A percentile compares a stretch with the other conserved stretches of the same genome.
Evolutionary conservation across 2,888 invertebrate species (phyloP).

Genomic region (Unio delphinus): DNA sequence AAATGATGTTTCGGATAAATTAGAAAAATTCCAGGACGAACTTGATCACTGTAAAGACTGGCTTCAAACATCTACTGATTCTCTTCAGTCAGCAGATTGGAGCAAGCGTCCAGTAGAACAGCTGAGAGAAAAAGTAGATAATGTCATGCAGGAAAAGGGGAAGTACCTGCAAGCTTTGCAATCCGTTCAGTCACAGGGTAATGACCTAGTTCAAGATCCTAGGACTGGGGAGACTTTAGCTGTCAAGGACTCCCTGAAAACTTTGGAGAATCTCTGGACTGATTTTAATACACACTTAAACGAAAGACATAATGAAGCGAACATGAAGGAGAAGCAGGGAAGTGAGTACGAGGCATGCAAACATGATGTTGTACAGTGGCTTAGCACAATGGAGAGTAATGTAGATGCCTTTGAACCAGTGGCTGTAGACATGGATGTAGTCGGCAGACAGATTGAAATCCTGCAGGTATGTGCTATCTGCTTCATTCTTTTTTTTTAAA

Average conservation of each 20-base stretch:
- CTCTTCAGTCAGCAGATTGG: constrained; percentile 77
- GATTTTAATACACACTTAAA: constrained; percentile 86
- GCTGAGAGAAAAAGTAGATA: constrained; percentile 77
- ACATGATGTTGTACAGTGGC: constrained; percentile 88
- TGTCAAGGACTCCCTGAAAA: constrained; percentile 58
- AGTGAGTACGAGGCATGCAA: constrained; percentile 88
- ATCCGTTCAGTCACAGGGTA: constrained; percentile 51
- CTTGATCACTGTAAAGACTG: constrained; percentile 58
- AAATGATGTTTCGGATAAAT: constrained; percentile 80
- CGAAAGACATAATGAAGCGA: constrained; percentile 87
- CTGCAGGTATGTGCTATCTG: constrained; percentile 64
- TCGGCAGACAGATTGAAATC: constrained; percentile 82
- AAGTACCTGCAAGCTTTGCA: constrained; percentile 52
- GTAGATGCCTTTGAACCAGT: constrained; percentile 86
- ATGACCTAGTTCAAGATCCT: constrained; percentile 58
- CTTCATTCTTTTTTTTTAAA: background rate
- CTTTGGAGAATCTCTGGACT: constrained; percentile 90
- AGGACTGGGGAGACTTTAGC: constrained; percentile 60
- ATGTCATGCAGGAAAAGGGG: constrained; percentile 60
- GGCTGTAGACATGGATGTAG: constrained; percentile 88
- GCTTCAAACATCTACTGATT: constrained; percentile 55
- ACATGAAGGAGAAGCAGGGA: constrained; percentile 87
- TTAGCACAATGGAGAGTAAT: constrained; percentile 84
- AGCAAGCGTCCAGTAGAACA: constrained; percentile 77
- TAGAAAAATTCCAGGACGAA: constrained; percentile 78